These are phyloP conservation scores for Bos indicus DNA, from an alignment of 2,113 vertebrate genomes.

Conservation along the genomic window DNA sequence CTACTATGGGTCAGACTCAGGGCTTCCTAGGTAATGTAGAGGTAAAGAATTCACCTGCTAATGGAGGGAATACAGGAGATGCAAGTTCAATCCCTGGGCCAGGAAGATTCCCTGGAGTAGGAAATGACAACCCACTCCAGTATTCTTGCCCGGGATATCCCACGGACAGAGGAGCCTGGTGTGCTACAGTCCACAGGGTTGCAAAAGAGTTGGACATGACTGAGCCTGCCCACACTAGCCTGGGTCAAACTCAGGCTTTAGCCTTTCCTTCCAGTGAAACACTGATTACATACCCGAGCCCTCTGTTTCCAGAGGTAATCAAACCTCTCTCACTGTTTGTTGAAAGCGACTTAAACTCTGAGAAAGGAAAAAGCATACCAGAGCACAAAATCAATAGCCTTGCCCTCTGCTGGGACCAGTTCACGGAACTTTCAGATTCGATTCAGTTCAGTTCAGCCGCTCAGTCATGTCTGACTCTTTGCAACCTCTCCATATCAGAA, in stretches of 20 bases:
- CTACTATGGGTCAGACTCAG: neutral
- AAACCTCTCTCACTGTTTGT: neutral
- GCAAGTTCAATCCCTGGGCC: neutral
- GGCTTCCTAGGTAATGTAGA: neutral
- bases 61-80: neutral
- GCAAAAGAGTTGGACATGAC: neutral
- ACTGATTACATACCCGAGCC: neutral
- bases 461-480: too few relatives aligned
- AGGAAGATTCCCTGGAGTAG: neutral
- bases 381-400: neutral
- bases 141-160: neutral
- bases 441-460: too few relatives aligned
- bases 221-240: rapidly evolving
- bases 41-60: neutral
- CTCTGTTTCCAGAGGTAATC: neutral
- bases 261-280: neutral
- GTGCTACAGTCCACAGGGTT: rapidly evolving
- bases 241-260: neutral
- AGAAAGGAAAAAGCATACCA: neutral
- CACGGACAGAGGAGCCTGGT: neutral
- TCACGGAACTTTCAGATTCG: neutral
- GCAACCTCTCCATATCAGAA: neutral
- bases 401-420: neutral
- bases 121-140: neutral
- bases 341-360: neutral